Percentiles rank a stretch among this genome's conserved stretches.
Conservation (phyloP, 2,113 vertebrate species). For the Axis porcinus region DNA sequence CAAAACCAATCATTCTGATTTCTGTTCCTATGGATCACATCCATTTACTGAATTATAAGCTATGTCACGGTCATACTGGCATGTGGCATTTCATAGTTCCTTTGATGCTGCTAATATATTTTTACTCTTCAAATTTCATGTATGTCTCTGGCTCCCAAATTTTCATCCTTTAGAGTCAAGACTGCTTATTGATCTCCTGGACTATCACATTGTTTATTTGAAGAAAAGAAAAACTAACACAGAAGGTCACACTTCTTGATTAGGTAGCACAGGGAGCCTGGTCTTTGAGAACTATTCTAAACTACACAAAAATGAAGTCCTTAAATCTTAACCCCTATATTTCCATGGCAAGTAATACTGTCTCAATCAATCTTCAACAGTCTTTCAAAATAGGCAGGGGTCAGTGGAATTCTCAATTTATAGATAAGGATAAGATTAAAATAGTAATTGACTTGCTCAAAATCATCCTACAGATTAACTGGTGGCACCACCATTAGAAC, state of each 20-base stretch:
- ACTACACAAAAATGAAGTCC: background rate
- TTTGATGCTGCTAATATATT: background rate
- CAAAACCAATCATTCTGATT: background rate
- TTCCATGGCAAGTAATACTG: background rate
- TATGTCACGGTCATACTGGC: background rate
- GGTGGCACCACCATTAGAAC: background rate
- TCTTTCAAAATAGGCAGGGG: background rate
- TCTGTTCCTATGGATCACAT: background rate
- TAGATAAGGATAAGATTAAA: background rate
- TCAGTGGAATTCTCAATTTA: background rate
- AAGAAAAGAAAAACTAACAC: background rate
- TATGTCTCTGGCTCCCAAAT: background rate
- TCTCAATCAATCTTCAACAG: background rate
- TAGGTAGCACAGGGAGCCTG: background rate
- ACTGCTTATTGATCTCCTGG: background rate
- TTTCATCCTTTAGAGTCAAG: background rate
- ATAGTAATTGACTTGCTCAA: background rate
- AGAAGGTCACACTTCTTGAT: background rate
- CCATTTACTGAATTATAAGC: background rate
- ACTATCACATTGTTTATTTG: background rate
- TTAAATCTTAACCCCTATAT: background rate
- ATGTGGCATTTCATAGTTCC: background rate
- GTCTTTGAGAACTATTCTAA: slow-evolving; percentile 6
- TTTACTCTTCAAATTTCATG: background rate
- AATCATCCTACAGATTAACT: background rate